A percentile compares a stretch with the other conserved stretches of the same genome.
Evolutionary conservation across 2,113 vertebrate genomes (phyloP).

Genomic region (Colinus virginianus): DNA sequence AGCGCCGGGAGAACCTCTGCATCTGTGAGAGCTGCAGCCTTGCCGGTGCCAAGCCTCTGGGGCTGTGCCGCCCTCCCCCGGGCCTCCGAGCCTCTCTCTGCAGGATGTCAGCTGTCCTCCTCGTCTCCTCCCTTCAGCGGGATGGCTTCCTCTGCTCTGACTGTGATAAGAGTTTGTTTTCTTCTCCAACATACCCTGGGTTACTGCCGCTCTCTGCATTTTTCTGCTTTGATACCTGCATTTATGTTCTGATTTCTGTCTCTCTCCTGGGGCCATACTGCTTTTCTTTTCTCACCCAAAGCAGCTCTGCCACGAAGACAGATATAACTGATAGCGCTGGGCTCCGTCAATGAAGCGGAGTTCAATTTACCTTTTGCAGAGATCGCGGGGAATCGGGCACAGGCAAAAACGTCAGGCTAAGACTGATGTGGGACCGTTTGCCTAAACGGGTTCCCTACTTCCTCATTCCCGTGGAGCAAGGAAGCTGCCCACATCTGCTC

Average conservation of each 20-base stretch:
- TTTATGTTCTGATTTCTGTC: constrained; percentile 46
- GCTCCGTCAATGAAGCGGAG: neutral
- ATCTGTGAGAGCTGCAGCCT: constrained; percentile 13
- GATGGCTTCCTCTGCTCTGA: constrained; percentile 56
- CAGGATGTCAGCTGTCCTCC: constrained; percentile 43
- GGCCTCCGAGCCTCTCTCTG: constrained; percentile 37
- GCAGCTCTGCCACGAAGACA: neutral
- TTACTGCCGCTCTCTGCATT: constrained; percentile 32
- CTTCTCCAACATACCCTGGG: constrained; percentile 36
- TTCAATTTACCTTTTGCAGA: constrained; percentile 34
- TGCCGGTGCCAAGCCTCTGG: neutral
- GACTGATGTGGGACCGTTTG: constrained; percentile 53
- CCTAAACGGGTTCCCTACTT: constrained; percentile 44
- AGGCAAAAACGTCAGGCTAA: neutral
- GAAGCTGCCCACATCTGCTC: constrained; percentile 26
- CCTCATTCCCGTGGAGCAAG: constrained; percentile 7
- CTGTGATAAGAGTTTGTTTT: constrained; percentile 71
- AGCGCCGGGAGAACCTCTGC: neutral
- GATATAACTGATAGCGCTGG: constrained; percentile 19
- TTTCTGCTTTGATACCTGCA: constrained; percentile 70
- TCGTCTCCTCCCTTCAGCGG: constrained; percentile 52
- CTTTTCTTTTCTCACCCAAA: constrained; percentile 57
- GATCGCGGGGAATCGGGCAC: neutral
- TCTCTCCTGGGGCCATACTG: constrained; percentile 30
- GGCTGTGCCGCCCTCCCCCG: neutral